Base-by-base conservation (phyloP, 2,888 invertebrate genomes). In the Clostera curtula region DNA sequence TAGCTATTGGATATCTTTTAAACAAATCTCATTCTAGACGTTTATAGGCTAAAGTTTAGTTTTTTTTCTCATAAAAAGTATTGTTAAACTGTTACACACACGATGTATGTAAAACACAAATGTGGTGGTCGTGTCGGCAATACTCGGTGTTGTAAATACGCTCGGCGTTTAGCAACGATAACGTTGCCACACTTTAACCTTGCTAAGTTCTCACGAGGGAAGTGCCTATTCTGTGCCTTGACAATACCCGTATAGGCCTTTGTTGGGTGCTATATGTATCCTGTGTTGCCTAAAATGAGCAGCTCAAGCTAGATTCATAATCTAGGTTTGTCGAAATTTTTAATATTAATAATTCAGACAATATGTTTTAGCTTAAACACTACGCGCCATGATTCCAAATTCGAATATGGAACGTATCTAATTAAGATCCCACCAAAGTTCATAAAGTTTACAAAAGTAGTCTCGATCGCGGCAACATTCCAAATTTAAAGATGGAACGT, bases 131-230 rank as follows among this genome's bases (percentile, higher is more conserved):
- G 69, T 77, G 82, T 76, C 67, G 62, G 76, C 75, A 79, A 77
- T 42, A 47, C 37, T 45, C 69, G 59, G 73, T 83, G 82, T 83
- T 82, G 83, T 76, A 83, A 82, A 83, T 79, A 77, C 66, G 72
- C 60, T 67, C 61, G 56, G 58, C 77, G 77, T 83, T 85, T 83
- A 83, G 84, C 82, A 84, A 83, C 79, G 75, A 77, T 75, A 70
- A 66, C 65, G 79, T 82, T 83, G 77, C 83, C 71, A 58, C 83
- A 84, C 65, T 73, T 34, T 75, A 82, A 82, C 83, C 83, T 84
- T 83, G 82, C 69, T 61, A 66, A 59, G 80, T 83, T 83, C 83
- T 82, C 83, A 83, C 83, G 83, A 72, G 79, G 82, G 82, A 80
- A 80, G 77, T 80, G 80, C 68, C 75, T 72, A 82, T 79, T 82